Percentiles rank a stretch among this genome's conserved stretches.
Evolutionary conservation across 2,797 vertebrate species (phyloP).

Genomic region (Capromys pilorides): DNA sequence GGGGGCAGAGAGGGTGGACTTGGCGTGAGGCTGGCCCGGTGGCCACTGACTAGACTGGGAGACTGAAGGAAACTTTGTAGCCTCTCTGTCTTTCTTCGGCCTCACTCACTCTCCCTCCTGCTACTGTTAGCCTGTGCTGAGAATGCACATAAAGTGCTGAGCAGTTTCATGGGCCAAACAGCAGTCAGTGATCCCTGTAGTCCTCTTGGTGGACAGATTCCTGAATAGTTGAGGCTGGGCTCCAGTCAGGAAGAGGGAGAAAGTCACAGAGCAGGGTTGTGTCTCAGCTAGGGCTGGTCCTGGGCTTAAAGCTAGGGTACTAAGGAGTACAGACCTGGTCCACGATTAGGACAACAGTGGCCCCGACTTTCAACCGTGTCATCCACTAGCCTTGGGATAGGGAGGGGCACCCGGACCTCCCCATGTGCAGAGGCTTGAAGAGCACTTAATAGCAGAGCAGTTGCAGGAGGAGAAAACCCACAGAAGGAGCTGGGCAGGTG

Average conservation of each 20-base stretch:
- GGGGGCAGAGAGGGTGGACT: background rate
- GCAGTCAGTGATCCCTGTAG: background rate
- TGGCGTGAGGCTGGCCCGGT: background rate
- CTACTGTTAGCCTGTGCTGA: background rate
- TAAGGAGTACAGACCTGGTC: background rate
- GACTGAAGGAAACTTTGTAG: background rate
- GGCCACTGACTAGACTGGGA: background rate
- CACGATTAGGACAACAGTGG: background rate
- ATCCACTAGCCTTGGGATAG: background rate
- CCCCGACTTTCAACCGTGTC: background rate
- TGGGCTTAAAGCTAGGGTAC: accelerated
- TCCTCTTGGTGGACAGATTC: background rate
- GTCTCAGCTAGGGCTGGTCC: background rate
- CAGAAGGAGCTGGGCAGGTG: no score
- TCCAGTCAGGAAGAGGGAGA: background rate
- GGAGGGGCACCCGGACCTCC: background rate
- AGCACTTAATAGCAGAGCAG: background rate
- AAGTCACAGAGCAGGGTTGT: background rate
- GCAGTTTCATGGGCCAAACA: background rate
- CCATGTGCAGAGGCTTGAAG: background rate
- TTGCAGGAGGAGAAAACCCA: background rate
- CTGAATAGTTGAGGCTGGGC: background rate
- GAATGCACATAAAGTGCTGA: background rate
- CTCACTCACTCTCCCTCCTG: background rate
- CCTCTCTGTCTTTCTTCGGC: background rate